These are phyloP conservation scores for Drosophila quasianomalipes DNA, from an alignment of 2,888 invertebrate genomes.

Conservation along the genomic window DNA sequence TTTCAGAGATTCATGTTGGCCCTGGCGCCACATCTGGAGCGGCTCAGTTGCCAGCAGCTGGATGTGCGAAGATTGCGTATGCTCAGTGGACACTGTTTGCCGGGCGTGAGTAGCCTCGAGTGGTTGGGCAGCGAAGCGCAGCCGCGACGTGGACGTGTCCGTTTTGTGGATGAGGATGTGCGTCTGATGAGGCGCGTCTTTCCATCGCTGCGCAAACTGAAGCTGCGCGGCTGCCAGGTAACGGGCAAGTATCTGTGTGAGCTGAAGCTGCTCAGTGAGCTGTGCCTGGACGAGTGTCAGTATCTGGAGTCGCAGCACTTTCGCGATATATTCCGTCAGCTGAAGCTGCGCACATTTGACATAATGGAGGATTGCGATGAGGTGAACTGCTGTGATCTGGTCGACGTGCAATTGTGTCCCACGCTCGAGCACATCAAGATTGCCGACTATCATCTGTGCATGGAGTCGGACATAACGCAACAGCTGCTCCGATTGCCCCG, in stretches of 20 bases:
- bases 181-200: slow-evolving; percentile 66
- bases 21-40: slow-evolving; percentile 59
- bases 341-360: slow-evolving; percentile 73
- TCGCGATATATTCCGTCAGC: slow-evolving; percentile 68
- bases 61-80: slow-evolving; percentile 63
- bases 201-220: slow-evolving; percentile 64
- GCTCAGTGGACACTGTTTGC: slow-evolving; percentile 50
- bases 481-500: slow-evolving; percentile 68
- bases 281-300: slow-evolving; percentile 74
- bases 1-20: slow-evolving; percentile 66
- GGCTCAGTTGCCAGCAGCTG: slow-evolving; percentile 61
- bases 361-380: slow-evolving; percentile 81
- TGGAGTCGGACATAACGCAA: slow-evolving; percentile 71
- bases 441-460: slow-evolving; percentile 80
- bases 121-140: slow-evolving; percentile 50
- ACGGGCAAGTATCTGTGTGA: slow-evolving; percentile 71
- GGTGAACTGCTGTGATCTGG: slow-evolving; percentile 77
- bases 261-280: slow-evolving; percentile 53
- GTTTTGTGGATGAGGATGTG: slow-evolving; percentile 77
- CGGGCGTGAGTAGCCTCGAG: slow-evolving; percentile 51
- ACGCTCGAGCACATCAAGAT: slow-evolving; percentile 79
- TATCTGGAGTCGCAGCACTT: slow-evolving; percentile 74
- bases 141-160: slow-evolving; percentile 44
- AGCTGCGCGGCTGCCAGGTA: slow-evolving; percentile 68
- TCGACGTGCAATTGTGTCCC: slow-evolving; percentile 68